A percentile compares a stretch with the other conserved stretches of the same genome.
phyloP scores from a whole-genome alignment of 2,113 vertebrate species.

The Eupsittula cactorum region DNA sequence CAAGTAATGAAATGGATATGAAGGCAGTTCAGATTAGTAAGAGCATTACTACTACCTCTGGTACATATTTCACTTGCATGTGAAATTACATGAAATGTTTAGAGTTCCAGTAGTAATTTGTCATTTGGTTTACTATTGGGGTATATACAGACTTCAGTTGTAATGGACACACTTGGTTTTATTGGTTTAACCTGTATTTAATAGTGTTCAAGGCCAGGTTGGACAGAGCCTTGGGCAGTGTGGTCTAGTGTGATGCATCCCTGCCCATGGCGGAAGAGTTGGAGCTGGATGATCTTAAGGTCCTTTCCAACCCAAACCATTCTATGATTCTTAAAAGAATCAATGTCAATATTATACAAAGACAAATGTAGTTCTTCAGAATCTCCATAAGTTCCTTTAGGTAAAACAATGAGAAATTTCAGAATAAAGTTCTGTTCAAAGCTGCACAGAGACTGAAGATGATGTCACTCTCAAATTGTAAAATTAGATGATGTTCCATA shows the following conservation, averaged over 20 bases:
- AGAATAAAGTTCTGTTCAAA: not conserved
- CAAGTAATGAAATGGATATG: not conserved
- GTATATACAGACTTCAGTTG: not conserved
- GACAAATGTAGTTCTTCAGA: not conserved
- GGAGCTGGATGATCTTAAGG: not conserved
- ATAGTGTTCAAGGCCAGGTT: not conserved
- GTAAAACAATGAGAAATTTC: not conserved
- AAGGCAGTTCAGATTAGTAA: not conserved
- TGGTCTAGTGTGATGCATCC: not conserved
- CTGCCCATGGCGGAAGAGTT: not conserved
- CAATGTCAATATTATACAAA: not conserved
- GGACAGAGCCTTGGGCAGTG: not conserved
- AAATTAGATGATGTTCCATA: not conserved
- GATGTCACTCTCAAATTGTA: not conserved
- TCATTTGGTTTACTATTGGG: not conserved
- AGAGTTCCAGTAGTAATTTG: not conserved
- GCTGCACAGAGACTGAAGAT: not conserved
- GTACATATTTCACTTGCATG: not conserved
- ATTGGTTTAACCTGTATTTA: not conserved
- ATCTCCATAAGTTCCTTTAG: not conserved
- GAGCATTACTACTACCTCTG: not conserved
- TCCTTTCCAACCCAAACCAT: not conserved
- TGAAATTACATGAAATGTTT: not conserved
- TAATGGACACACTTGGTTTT: not conserved
- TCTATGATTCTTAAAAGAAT: not conserved